Percentiles rank a stretch among this genome's conserved stretches.
These are phyloP conservation scores for Enteromius argenteus DNA, from an alignment of 2,797 vertebrate genomes.

Conservation along the genomic window DNA sequence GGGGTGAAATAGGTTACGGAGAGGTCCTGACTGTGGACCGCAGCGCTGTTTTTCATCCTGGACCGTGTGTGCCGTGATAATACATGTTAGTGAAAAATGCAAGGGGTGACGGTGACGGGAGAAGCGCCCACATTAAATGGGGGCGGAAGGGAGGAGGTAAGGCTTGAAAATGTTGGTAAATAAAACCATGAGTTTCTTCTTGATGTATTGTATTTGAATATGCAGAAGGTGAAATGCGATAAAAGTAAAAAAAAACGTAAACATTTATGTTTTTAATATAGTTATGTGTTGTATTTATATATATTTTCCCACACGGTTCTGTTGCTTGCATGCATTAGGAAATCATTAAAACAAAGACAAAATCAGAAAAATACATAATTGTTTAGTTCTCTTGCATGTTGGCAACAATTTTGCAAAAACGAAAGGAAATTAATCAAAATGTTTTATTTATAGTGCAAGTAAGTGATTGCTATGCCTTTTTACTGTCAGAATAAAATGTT, in stretches of 20 bases:
- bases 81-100: slow-evolving; percentile 61
- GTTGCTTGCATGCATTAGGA: not conserved
- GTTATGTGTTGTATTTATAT: not conserved
- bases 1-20: slow-evolving; percentile 57
- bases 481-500: not conserved
- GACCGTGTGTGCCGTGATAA: slow-evolving; percentile 51
- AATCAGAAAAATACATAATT: not conserved
- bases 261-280: not conserved
- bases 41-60: slow-evolving; percentile 51
- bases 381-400: not conserved
- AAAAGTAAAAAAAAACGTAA: not conserved
- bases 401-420: not conserved
- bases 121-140: slow-evolving; percentile 67
- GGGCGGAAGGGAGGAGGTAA: slow-evolving; percentile 68
- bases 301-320: not conserved
- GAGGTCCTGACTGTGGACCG: slow-evolving; percentile 61
- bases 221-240: not conserved
- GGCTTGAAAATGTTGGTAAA: slow-evolving; percentile 50
- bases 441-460: not conserved
- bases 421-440: not conserved
- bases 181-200: slow-evolving; percentile 1
- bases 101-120: slow-evolving; percentile 70
- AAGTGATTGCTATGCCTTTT: not conserved
- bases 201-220: not conserved
- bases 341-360: not conserved